Evolutionary conservation across 2,113 vertebrate genomes (phyloP).

Genomic region (Semicossyphus pulcher): DNA sequence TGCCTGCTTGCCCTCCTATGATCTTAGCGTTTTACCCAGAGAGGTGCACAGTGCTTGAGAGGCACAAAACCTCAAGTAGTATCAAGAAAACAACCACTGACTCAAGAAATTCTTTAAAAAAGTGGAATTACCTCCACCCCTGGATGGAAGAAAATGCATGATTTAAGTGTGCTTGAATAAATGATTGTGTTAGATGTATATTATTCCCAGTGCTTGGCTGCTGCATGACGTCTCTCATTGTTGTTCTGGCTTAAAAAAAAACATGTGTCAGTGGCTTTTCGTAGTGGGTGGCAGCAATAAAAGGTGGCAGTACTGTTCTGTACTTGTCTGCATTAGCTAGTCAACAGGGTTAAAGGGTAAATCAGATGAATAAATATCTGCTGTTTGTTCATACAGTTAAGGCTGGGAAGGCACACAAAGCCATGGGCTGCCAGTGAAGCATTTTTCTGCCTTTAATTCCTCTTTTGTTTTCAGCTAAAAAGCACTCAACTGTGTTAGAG

Average conservation of each 20-base stretch:
- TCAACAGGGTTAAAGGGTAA: slow-evolving; percentile 29
- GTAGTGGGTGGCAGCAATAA: slow-evolving; percentile 40
- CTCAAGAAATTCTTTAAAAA: not conserved
- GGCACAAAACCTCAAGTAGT: not conserved
- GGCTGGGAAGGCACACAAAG: slow-evolving; percentile 24
- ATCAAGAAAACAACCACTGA: not conserved
- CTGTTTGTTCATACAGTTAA: slow-evolving; percentile 36
- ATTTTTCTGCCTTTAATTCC: slow-evolving; percentile 38
- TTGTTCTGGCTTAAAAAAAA: slow-evolving; percentile 11
- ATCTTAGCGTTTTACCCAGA: not conserved
- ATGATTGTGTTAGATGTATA: slow-evolving; percentile 15
- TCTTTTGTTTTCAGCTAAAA: slow-evolving; percentile 32
- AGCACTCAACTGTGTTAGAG: slow-evolving; percentile 4
- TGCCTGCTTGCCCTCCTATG: not conserved
- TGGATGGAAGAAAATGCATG: slow-evolving; percentile 5
- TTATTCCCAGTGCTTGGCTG: slow-evolving; percentile 23
- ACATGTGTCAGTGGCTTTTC: slow-evolving; percentile 23
- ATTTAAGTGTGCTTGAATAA: slow-evolving; percentile 13
- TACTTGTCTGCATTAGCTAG: slow-evolving; percentile 45
- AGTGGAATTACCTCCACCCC: not conserved
- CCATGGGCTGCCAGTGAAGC: slow-evolving; percentile 1
- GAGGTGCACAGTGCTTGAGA: not conserved
- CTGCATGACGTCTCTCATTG: not conserved
- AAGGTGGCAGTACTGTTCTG: slow-evolving; percentile 10
- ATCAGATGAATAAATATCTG: slow-evolving; percentile 50